Evolutionary conservation across 2,888 invertebrate species (phyloP), one percentile per base, ranked within the genome.

Genomic region (Syrphus vitripennis): DNA sequence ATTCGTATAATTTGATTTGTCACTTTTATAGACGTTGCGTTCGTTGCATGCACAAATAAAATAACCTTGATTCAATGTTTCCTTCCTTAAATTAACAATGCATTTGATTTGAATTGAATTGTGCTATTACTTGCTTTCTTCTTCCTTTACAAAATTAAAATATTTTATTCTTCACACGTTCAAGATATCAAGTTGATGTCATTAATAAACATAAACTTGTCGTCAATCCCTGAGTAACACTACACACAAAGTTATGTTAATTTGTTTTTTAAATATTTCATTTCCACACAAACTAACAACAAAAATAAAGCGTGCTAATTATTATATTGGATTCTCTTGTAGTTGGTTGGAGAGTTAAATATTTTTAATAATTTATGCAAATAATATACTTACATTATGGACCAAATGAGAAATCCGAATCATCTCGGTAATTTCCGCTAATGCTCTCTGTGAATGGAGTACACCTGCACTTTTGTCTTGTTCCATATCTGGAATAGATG

Each of bases 361-460:
- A 1, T n/a, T n/a, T 4, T 19, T 14, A 59, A 19, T 14, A 34
- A 21, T 16, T 21, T 21, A 37, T 21, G 6, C 14, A 55, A 55
- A 29, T 29, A 16, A 16, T 42, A 1, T 16, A 88, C 90, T 89
- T 80, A 92, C 97, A 91, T 96, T 97, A 93, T 99, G 98, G 14
- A 98, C 97, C 86, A 98, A 93, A 91, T 97, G 97, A 21, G 98
- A 97, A 0, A 98, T 98, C 59, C 98, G 95, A 87, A 98, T 98
- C 97, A 98, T 97, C 93, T 98, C 98, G 0, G 97, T 97, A n/a
- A 98, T 97, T 93, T 98, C 98, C 0, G 98, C 98, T 67, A 98
- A 92, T 2, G 96, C 96, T 79, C 97, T 94, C 92, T 98, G 98
- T 87, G 97, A 96, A 90, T 97, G 96, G 40, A 97, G 92, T 0